A percentile compares a stretch with the other conserved stretches of the same genome.
Evolutionary conservation across 2,113 vertebrate species (phyloP).

Genomic region (Crypturellus undulatus): DNA sequence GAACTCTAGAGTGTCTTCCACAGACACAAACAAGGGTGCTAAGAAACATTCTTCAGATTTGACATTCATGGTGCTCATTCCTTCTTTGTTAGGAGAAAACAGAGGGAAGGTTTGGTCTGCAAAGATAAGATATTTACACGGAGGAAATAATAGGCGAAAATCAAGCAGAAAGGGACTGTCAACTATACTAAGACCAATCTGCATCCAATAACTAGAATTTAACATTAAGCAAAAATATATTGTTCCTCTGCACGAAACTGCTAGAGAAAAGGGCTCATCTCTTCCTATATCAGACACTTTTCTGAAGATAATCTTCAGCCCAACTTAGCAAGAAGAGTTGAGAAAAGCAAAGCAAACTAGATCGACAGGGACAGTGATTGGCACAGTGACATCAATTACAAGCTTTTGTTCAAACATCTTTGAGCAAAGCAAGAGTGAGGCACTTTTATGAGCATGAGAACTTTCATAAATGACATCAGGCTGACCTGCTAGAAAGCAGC

Average conservation of each 20-base stretch:
- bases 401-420: constrained; percentile 2
- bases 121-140: neutral
- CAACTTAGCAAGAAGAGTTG: neutral
- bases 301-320: neutral
- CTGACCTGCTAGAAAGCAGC: no score
- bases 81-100: neutral
- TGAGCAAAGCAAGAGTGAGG: neutral
- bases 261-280: neutral
- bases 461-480: neutral
- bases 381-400: neutral
- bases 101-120: neutral
- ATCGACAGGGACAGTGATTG: neutral
- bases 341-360: neutral
- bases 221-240: neutral
- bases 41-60: neutral
- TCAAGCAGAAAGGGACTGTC: neutral
- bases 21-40: neutral
- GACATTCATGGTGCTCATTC: neutral
- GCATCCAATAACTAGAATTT: neutral
- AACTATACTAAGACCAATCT: neutral
- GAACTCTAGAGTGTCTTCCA: neutral
- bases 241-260: neutral
- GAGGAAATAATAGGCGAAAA: neutral
- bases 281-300: neutral
- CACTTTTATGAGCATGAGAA: neutral